phyloP scores from a whole-genome alignment of 2,797 vertebrate species.

The Heteromormyrus szaboi region DNA sequence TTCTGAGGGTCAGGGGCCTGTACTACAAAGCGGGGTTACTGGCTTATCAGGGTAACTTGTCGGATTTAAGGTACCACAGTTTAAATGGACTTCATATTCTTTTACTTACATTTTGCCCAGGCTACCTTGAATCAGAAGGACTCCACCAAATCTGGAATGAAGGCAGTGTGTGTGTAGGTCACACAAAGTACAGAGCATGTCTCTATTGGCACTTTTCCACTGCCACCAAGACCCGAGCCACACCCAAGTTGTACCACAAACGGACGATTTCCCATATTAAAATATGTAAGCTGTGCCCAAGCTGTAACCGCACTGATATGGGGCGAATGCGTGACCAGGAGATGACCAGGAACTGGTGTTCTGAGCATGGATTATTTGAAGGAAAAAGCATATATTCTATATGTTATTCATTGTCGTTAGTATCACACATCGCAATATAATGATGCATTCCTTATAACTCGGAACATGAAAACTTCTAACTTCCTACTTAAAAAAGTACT shows the following conservation, averaged over 20 bases:
- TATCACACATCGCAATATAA: not conserved
- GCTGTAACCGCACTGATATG: not conserved
- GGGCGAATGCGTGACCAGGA: not conserved
- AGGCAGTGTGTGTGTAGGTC: not conserved
- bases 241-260: not conserved
- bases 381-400: not conserved
- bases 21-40: too few relatives aligned
- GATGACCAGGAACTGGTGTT: not conserved
- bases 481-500: not conserved
- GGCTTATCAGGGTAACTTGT: too few relatives aligned
- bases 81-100: too few relatives aligned
- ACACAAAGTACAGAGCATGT: not conserved
- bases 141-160: not conserved
- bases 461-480: not conserved
- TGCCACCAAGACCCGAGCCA: not conserved
- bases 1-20: not conserved
- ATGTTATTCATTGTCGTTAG: not conserved
- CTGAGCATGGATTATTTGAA: not conserved
- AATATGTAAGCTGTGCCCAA: too few relatives aligned
- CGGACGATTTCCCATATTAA: too few relatives aligned
- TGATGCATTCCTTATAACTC: not conserved
- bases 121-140: not conserved
- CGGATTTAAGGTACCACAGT: too few relatives aligned
- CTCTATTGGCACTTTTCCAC: not conserved
- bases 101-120: too few relatives aligned